Conservation (phyloP, 2,113 vertebrate species). For the Saimiri boliviensis region DNA sequence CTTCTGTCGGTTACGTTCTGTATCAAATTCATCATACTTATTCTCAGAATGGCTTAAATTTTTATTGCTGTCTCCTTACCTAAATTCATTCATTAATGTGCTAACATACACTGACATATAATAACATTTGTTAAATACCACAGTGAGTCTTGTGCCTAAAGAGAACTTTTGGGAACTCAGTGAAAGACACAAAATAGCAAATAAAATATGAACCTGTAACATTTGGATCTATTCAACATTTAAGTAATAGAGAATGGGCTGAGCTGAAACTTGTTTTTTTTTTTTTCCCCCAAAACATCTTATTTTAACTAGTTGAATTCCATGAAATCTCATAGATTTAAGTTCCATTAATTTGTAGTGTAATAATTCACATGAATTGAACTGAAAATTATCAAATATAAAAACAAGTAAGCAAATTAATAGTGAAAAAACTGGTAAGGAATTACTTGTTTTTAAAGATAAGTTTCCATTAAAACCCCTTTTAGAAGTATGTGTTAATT, state of each 20-base stretch:
- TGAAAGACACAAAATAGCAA: not conserved
- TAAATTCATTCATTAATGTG: constrained; percentile 30
- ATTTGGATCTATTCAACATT: not conserved
- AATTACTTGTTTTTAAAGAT: not conserved
- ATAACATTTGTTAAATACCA: constrained; percentile 18
- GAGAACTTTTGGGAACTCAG: not conserved
- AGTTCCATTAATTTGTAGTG: not conserved
- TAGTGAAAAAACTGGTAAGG: not conserved
- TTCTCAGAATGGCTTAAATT: constrained; percentile 34
- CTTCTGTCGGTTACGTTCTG: constrained; percentile 22
- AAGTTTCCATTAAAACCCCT: not conserved
- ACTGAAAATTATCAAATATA: constrained; percentile 13
- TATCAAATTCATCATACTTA: constrained; percentile 36
- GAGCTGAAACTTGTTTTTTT: not conserved
- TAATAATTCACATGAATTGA: constrained; percentile 5
- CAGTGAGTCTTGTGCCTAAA: not conserved
- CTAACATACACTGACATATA: not conserved
- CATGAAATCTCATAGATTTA: not conserved
- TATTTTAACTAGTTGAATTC: not conserved
- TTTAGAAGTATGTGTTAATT: not conserved
- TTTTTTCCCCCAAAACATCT: constrained; percentile 30
- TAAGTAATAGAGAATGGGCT: not conserved
- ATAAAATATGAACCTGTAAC: not conserved
- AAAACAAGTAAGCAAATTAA: not conserved
- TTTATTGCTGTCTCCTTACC: not conserved